These are phyloP conservation scores for Eilema depressum DNA, from an alignment of 2,888 invertebrate genomes.

Conservation along the genomic window DNA sequence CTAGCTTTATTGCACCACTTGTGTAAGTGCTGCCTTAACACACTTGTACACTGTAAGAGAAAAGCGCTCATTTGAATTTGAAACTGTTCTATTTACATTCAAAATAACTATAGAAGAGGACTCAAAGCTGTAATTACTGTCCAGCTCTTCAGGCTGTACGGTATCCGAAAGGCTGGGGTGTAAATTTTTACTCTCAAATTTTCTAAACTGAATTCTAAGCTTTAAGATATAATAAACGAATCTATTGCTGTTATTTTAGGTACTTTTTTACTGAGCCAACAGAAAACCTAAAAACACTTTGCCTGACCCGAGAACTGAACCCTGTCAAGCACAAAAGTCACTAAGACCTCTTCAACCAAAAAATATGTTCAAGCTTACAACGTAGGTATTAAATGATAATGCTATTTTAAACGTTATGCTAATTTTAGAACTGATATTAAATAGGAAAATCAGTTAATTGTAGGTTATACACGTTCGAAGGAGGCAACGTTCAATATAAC, in stretches of 20 bases:
- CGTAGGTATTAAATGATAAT: slow-evolving; percentile 29
- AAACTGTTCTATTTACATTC: neutral
- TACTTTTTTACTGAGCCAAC: neutral
- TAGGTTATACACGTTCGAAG: slow-evolving; percentile 15
- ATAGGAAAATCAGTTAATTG: slow-evolving; percentile 18
- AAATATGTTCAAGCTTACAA: slow-evolving; percentile 27
- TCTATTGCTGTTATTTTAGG: too few relatives aligned
- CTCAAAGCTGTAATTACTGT: neutral
- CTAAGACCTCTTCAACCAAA: slow-evolving; percentile 14
- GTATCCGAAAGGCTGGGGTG: neutral
- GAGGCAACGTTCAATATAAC: slow-evolving; percentile 28
- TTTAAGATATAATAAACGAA: neutral
- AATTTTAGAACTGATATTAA: slow-evolving; percentile 32
- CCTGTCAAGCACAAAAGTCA: neutral
- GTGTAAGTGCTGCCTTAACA: slow-evolving; percentile 31
- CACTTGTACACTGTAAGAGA: slow-evolving; percentile 22
- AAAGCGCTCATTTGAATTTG: slow-evolving; percentile 6
- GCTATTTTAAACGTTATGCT: slow-evolving; percentile 33
- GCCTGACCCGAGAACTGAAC: neutral
- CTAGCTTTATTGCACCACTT: slow-evolving; percentile 48
- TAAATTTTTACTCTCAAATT: neutral
- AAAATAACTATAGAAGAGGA: neutral
- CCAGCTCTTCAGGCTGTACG: neutral
- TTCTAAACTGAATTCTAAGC: neutral
- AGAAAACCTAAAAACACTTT: neutral